These are phyloP conservation scores for Pollenia angustigena DNA, from an alignment of 2,888 invertebrate genomes.

Conservation along the genomic window DNA sequence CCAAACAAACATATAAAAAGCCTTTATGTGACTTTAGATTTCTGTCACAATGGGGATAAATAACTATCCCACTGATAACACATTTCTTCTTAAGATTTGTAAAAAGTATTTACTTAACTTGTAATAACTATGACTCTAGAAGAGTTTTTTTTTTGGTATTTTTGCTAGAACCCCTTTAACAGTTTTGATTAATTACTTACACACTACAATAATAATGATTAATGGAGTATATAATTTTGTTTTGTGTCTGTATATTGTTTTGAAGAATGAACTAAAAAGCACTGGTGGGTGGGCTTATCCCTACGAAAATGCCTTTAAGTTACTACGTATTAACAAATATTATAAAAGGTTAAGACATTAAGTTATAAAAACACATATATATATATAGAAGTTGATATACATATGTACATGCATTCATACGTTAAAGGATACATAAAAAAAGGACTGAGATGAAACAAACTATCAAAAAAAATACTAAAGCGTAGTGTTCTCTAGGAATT, in stretches of 20 bases:
- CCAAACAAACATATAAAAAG: not conserved
- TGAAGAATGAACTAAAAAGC: conserved; percentile 13
- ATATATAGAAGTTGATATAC: not conserved
- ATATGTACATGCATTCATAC: too few species aligned
- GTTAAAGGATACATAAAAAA: too few species aligned
- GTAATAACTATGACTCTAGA: not conserved
- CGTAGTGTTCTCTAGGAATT: too few species aligned
- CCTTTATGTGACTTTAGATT: not conserved
- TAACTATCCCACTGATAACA: not conserved
- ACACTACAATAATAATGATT: conserved; percentile 67
- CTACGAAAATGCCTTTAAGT: conserved; percentile 37
- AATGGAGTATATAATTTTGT: conserved; percentile 50
- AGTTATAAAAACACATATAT: conserved; percentile 8
- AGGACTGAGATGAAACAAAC: not conserved
- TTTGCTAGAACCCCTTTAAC: not conserved
- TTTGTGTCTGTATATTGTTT: conserved; percentile 2
- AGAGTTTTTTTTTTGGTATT: not conserved
- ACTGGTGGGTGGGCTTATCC: conserved; percentile 6
- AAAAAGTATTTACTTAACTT: not conserved
- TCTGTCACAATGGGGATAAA: not conserved
- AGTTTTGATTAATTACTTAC: conserved; percentile 68
- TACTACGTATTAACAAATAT: conserved; percentile 57
- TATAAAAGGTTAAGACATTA: conserved; percentile 54
- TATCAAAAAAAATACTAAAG: too few species aligned
- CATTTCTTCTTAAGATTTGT: not conserved